Evolutionary conservation across 2,113 vertebrate genomes (phyloP), one percentile per base, ranked within the genome.

Genomic region (Clarias gariepinus): DNA sequence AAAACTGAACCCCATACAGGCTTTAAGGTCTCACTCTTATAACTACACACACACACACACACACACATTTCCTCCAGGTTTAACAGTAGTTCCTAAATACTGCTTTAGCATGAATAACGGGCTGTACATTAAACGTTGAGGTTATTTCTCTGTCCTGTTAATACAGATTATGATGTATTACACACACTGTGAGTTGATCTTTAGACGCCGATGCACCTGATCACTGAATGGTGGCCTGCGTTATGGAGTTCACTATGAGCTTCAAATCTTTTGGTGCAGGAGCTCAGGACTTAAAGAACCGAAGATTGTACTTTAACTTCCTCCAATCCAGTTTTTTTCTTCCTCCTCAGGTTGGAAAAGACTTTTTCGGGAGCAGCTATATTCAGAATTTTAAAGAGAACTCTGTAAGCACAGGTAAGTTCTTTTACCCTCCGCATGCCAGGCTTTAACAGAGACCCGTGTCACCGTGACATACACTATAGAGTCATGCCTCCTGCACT

Each of bases 341-440:
- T 92, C 91, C 11, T 91, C 33, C 82, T 77, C 87, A 99, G 98
- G 96, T 99, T 93, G 98, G 98, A 80, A 96, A 96, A 88, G 98
- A 99, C 93, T 96, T 96, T 90, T 99, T 99, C 95, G 98, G 98
- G 93, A 96, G 96, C 92, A 96, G 96, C 93, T 98, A 99, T 90
- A 94, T 98, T 92, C 95, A 96, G 94, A 98, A 99, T 94, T 97
- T 99, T 91, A 97, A 96, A 94, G 95, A 95, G 92, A 97, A 97
- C 88, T 92, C 90, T 83, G 95, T 99, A 93, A 95, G 95, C 91
- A 97, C 97, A 96, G 97, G 98, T 99, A 97, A 93, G 7, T 74
- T 69, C 61, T 25, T 53, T 41, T 57, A 10, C 25, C 3, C 15
- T 28, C 58, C 84, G 36, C 10, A 3, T 23, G 16, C 30, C 6